Evolutionary conservation across 2,113 vertebrate species (phyloP), one percentile per base, ranked within the genome.

Genomic region (Castor canadensis): DNA sequence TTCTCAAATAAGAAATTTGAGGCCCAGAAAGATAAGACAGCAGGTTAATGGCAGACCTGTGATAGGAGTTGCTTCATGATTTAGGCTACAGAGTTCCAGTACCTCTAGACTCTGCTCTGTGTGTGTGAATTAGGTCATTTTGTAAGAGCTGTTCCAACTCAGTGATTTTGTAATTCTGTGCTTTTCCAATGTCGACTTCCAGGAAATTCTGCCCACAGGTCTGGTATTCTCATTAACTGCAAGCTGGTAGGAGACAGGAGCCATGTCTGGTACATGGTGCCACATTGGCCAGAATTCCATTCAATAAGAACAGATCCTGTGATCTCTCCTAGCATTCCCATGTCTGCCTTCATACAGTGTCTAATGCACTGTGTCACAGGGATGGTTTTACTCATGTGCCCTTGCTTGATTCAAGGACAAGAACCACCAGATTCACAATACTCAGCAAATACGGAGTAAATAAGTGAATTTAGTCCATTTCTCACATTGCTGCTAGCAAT

Each of bases 161-260:
- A 56, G 10, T 60, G 56, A 92, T 28, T 93, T 89, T 72, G 28
- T 89, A 93, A 76, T 80, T 81, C 72, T 76, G 72, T 88, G 81
- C 77, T 84, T 64, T 72, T 96, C 67, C 28, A 67, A 8, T n/a
- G 85, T 43, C 54, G 52, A 73, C 62, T 87, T 94, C 81, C 95
- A 90, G 93, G 95, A 94, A 95, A 82, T 64, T 91, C 72, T 83
- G 72, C 72, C 43, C n/a, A 40, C 60, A 30, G 58, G 60, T 72
- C 89, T 97, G 89, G 86, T 69, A 35, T 93, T 96, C 60, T 90
- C 47, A 58, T 95, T 94, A 90, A 58, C 90, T 87, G 28, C 91
- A 80, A 76, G 58, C 76, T 58, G 2, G 71, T 62, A 73, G 71
- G 87, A 94, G 91, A 77, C 85, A 73, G 88, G 77, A 95, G n/a